Base-by-base conservation (phyloP, 2,888 invertebrate genomes). In the Zhuqinia jingwanae region DNA sequence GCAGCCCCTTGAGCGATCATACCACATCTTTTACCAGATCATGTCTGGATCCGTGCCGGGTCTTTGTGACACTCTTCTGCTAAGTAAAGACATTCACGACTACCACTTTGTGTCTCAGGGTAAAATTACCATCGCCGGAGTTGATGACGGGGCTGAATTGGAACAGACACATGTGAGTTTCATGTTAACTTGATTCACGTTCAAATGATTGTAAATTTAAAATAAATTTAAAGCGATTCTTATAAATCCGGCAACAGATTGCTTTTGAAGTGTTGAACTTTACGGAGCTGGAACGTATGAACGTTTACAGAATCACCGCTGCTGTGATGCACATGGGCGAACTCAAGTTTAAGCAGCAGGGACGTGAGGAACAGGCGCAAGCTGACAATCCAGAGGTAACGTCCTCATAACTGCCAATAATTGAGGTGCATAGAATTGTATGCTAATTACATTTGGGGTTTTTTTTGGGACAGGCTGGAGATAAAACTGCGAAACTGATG, bases 21-120 rank as follows among this genome's bases (percentile, higher is more conserved):
- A 99, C 95, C 99, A 99, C 94, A 99, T 99, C 94, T 99, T 99
- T 97, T 99, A 99, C 95, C 99, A 99, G 94, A 96, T 99, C 93
- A 98, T 98, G 98, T 98, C 98, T 92, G 97, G 97, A 88, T 94
- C 97, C 91, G 97, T 98, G 82, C 91, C 94, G 78, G 95, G 95
- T 91, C 94, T 98, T 90, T 97, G 97, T 95, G 96, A 98, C 97
- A 95, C 94, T 60, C 95, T 96, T 93, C 93, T 95, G 92, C 94
- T 97, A 92, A 94, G 95, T 92, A 94, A 96, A 93, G 95, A 97
- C 94, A 93, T 96, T 93, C 93, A 94, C 93, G 96, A 96, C 93
- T 98, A 97, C 94, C 94, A 95, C 94, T 97, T 96, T 95, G 95
- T 97, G 92, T 95, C 97, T 92, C 98, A 98, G 95, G 98, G 98